Base-by-base conservation (phyloP, 2,113 vertebrate genomes). In the Sterna hirundo region DNA sequence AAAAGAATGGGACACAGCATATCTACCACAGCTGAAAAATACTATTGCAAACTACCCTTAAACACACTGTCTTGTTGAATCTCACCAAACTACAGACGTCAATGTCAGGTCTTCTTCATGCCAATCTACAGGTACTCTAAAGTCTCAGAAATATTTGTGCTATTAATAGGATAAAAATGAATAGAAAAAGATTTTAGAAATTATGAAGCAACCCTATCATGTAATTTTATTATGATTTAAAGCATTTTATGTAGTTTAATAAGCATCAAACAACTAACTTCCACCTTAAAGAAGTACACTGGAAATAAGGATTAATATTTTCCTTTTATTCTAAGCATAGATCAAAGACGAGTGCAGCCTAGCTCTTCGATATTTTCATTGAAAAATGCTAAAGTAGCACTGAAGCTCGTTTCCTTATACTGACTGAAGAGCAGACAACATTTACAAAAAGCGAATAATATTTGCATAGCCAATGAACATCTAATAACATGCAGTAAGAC, bases 391-490 rank as follows among this genome's bases (percentile, higher is more conserved):
- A 68, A 76, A 52, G 25, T 14, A 69, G 64, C 46, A 70, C 29
- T 71, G 66, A 69, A 96, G 20, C 62, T 81, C 68, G 32, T 70
- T 95, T 94, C 60, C 86, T 70, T 94, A 66, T 40, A 14, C 27
- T 94, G 30, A 86, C 90, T 94, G 92, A 96, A 79, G 54, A 91
- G 36, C 54, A 95, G 72, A 88, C 34, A 57, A 34, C n/a, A 76
- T 96, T 96, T 95, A 93, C 72, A 91, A 92, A 91, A 92, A 80
- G 89, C 90, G 81, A 83, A 61, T 92, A 95, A 49, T 44, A 68
- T 96, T 98, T 98, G 80, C 75, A 94, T 79, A 93, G 69, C 81
- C 91, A 93, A 94, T 86, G 86, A 96, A 62, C 70, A 77, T 51
- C 91, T 95, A 94, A 71, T 91, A 89, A 71, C 77, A 87, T 88